Evolutionary conservation across 2,888 invertebrate genomes (phyloP).

Genomic region (Campopleginae sp.): DNA sequence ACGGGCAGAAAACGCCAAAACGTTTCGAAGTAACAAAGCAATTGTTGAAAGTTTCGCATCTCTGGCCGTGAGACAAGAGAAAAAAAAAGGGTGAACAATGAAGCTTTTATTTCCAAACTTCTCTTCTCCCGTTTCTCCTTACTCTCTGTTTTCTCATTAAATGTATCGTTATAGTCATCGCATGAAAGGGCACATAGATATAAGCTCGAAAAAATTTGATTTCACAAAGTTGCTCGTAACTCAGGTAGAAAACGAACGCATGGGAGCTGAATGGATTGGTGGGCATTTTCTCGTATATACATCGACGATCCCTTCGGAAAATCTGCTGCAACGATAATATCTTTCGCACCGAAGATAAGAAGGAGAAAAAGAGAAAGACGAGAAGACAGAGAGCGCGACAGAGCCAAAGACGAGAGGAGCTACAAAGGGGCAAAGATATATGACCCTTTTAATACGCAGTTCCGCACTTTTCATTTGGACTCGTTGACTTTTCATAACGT

Average conservation of each 20-base stretch:
- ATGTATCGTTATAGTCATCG: constrained; percentile 18
- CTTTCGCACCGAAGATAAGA: neutral
- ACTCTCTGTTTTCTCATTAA: constrained; percentile 1
- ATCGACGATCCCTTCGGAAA: neutral
- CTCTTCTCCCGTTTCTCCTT: neutral
- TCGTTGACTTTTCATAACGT: constrained; percentile 43
- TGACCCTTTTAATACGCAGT: constrained; percentile 39
- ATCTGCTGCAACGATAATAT: neutral
- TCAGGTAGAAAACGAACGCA: constrained; percentile 20
- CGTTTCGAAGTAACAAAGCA: constrained; percentile 56
- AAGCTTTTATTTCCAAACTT: constrained; percentile 5
- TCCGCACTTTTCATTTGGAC: constrained; percentile 64
- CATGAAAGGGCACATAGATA: constrained; percentile 43
- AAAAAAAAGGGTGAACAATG: neutral
- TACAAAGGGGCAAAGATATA: constrained; percentile 19
- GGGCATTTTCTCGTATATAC: constrained; percentile 14
- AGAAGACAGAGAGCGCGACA: constrained; percentile 9
- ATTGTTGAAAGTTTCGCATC: constrained; percentile 55
- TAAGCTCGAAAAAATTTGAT: constrained; percentile 62
- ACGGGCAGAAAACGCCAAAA: constrained; percentile 42
- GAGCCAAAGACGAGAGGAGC: constrained; percentile 9
- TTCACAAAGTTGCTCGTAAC: constrained; percentile 50
- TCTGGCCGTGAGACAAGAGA: neutral
- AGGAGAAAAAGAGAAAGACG: neutral
- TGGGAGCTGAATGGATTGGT: constrained; percentile 21